Evolutionary conservation across 2,797 vertebrate genomes (phyloP), one percentile per base, ranked within the genome.

Genomic region (Centroberyx gerrardi): DNA sequence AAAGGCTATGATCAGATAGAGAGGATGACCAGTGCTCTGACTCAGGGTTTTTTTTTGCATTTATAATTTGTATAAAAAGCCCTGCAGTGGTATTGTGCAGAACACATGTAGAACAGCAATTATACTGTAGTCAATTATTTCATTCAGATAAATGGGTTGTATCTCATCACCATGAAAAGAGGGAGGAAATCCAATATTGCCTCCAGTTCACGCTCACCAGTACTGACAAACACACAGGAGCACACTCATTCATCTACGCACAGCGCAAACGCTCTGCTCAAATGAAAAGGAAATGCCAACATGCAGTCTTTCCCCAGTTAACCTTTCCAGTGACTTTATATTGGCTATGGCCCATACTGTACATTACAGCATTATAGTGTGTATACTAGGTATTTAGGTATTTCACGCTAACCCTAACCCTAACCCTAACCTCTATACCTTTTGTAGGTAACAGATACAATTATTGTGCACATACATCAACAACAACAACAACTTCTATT

Each of bases 41-140:
- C 15, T 62, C 36, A 40, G 31, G 55, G 42, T 3, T 58, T 46
- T 59, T 68, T 33, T 36, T 31, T 38, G 22, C 22, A 22, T 67
- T 58, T 54, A 28, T 74, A 53, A 68, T 68, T 52, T 61, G 58
- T n/a, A 55, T 60, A 48, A 68, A 74, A 69, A 71, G 36, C 74
- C 73, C 58, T 61, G n/a, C 66, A 78, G 80, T 56, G 69, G 64
- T 53, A 54, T 55, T 66, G 62, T n/a, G 59, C 53, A n/a, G 54
- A 54, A 55, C 38, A 63, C 56, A 69, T 60, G 27, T 46, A 60
- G 61, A 65, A 65, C 68, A 64, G 69, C 75, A 80, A 84, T 81
- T 74, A 79, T 15, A 61, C 81, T 67, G 62, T 63, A 62, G 72
- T 76, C 68, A 81, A 75, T 76, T 76, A 78, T 78, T 67, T 61